Evolutionary conservation across 2,113 vertebrate genomes (phyloP).

Genomic region (Lampris incognitus): DNA sequence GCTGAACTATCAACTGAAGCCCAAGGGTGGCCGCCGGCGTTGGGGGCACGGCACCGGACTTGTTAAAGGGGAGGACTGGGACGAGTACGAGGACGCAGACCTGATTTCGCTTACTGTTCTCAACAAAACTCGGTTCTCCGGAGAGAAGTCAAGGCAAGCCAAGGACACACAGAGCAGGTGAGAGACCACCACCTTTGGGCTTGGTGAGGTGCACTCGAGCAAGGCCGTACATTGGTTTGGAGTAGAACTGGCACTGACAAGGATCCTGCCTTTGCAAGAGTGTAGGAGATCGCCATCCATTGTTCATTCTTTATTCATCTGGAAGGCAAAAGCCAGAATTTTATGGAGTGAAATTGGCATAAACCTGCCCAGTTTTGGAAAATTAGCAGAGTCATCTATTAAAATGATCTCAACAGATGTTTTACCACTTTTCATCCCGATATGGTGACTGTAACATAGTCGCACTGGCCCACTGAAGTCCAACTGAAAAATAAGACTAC

Average conservation of each 20-base stretch:
- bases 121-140: slow-evolving; percentile 79
- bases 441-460: too few relatives aligned
- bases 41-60: slow-evolving; percentile 87
- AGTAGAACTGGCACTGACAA: too few relatives aligned
- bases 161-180: slow-evolving; percentile 86
- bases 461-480: too few relatives aligned
- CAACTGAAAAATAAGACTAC: background rate
- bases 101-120: slow-evolving; percentile 72
- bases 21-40: slow-evolving; percentile 85
- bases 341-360: too few relatives aligned
- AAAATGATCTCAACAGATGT: too few relatives aligned
- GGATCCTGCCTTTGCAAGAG: too few relatives aligned
- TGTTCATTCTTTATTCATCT: too few relatives aligned
- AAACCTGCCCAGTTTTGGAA: too few relatives aligned
- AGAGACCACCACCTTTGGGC: background rate
- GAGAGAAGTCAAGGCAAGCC: slow-evolving; percentile 82
- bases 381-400: too few relatives aligned
- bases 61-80: slow-evolving; percentile 88
- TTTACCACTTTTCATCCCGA: too few relatives aligned
- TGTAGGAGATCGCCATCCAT: too few relatives aligned
- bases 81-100: slow-evolving; percentile 86
- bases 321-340: too few relatives aligned
- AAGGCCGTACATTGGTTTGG: background rate
- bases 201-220: background rate
- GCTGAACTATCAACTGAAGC: slow-evolving; percentile 79